Evolutionary conservation across 2,797 vertebrate species (phyloP).

Genomic region (Glyptemys insculpta): DNA sequence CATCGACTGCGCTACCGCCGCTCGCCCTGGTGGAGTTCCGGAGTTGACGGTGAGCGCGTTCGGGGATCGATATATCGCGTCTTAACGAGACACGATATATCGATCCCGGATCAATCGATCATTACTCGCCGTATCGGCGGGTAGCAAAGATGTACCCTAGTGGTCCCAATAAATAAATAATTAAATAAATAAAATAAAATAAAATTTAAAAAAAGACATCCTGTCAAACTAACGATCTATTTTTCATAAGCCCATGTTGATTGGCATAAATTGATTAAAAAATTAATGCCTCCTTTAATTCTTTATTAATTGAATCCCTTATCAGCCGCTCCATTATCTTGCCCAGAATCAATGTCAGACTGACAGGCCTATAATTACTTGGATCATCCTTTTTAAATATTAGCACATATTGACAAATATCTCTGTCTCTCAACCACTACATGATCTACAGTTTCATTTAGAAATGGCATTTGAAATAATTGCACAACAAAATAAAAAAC

Average conservation of each 20-base stretch:
- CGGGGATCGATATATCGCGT: too few species aligned
- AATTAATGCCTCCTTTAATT: neutral
- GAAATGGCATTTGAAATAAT: constrained; percentile 6
- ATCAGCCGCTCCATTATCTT: neutral
- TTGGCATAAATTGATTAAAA: neutral
- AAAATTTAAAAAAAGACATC: too few species aligned
- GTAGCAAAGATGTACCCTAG: too few species aligned
- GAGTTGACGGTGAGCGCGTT: too few species aligned
- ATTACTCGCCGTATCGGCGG: too few species aligned
- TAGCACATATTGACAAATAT: neutral
- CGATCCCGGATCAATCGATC: too few species aligned
- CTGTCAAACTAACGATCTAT: neutral
- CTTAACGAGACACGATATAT: too few species aligned
- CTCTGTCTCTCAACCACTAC: neutral
- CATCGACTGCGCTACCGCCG: too few species aligned
- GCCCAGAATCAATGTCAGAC: neutral
- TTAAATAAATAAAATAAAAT: neutral
- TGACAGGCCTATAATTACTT: neutral
- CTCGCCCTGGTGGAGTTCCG: too few species aligned
- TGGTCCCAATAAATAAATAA: too few species aligned
- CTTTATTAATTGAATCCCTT: neutral
- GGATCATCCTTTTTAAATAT: neutral
- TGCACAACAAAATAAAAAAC: neutral
- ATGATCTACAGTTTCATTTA: constrained; percentile 19
- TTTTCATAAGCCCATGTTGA: neutral